phyloP scores from a whole-genome alignment of 2,113 vertebrate genomes.

The Peromyscus californicus region DNA sequence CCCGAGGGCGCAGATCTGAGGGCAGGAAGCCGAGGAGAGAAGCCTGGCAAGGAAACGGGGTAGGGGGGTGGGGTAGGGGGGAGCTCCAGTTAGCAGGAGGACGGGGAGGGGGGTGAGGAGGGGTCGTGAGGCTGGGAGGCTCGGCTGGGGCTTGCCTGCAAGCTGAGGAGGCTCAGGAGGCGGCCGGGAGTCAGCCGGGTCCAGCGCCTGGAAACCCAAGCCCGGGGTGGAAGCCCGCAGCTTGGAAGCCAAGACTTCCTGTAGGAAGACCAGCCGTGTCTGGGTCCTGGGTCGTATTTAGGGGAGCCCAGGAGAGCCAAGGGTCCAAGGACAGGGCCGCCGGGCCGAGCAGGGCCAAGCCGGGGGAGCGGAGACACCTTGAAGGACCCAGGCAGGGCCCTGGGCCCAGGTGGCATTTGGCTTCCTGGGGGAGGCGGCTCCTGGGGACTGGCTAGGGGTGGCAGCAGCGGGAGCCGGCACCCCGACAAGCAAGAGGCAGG shows the following conservation, averaged over 20 bases:
- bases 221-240: conserved; percentile 19
- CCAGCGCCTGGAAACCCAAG: conserved; percentile 55
- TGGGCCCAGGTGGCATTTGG: conserved; percentile 45
- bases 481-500: neutral
- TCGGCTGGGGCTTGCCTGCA: conserved; percentile 43
- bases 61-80: no score
- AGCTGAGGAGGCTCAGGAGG: neutral
- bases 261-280: conserved; percentile 10
- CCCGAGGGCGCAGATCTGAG: neutral
- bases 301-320: neutral
- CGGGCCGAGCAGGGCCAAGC: conserved; percentile 44
- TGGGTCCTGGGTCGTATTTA: neutral
- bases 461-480: neutral
- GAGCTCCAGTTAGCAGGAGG: neutral
- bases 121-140: neutral
- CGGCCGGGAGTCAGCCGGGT: conserved; percentile 19
- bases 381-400: conserved; percentile 65
- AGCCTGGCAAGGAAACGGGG: neutral
- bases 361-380: conserved; percentile 66
- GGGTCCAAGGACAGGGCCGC: conserved; percentile 32
- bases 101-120: neutral
- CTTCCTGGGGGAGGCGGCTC: conserved; percentile 52
- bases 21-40: neutral
- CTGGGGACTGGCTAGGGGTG: neutral
- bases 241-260: conserved; percentile 51